Conservation (phyloP, 2,888 invertebrate species). For the Minunthozetes semirufus region DNA sequence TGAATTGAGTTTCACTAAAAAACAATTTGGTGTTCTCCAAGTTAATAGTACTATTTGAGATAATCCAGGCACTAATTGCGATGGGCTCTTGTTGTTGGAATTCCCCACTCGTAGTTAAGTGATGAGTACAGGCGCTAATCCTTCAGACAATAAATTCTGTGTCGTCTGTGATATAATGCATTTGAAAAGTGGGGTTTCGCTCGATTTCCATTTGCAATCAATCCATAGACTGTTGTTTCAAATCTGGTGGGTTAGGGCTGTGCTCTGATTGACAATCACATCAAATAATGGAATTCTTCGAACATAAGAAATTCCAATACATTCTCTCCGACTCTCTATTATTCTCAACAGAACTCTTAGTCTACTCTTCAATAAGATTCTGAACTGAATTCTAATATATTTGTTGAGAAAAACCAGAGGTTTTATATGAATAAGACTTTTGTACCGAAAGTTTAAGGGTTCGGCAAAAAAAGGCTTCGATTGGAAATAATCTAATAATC, state of each 20-base stretch:
- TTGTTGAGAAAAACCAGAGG: not conserved
- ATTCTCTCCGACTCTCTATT: not conserved
- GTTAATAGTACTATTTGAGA: too few relatives aligned
- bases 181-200: not conserved
- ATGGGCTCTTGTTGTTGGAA: too few relatives aligned
- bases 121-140: too few relatives aligned
- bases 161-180: too few relatives aligned
- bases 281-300: not conserved
- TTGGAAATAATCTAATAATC: constrained; percentile 1
- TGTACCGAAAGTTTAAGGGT: not conserved
- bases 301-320: not conserved
- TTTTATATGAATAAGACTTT: constrained; percentile 18
- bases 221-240: not conserved
- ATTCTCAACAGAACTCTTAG: too few relatives aligned
- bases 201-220: not conserved
- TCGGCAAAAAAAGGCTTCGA: not conserved
- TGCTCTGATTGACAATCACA: constrained; percentile 1
- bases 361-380: too few relatives aligned
- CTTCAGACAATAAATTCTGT: too few relatives aligned
- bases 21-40: too few relatives aligned
- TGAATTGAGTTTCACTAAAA: too few relatives aligned
- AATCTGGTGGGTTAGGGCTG: not conserved
- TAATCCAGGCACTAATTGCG: too few relatives aligned
- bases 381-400: constrained; percentile 8
- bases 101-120: too few relatives aligned